Percentiles rank a stretch among this genome's conserved stretches.
Conservation (phyloP, 2,888 invertebrate genomes). For the Plagodis pulveraria region DNA sequence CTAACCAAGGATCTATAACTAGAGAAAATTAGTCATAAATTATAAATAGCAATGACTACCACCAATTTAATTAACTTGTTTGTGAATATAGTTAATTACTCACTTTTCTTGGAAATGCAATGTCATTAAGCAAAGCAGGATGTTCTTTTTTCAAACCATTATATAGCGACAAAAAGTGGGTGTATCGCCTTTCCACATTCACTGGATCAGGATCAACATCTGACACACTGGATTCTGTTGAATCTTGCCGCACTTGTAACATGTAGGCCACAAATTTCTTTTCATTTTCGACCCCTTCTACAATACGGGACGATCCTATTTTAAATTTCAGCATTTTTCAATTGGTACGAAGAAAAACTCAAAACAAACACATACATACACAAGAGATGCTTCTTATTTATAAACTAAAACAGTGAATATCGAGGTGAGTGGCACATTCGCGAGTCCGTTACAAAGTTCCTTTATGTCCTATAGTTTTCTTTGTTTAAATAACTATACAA, state of each 20-base stretch:
- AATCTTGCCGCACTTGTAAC: constrained; percentile 86
- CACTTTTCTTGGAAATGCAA: constrained; percentile 89
- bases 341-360: too few species aligned
- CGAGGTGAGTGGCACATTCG: too few species aligned
- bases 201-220: constrained; percentile 85
- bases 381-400: too few species aligned
- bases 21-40: too few species aligned
- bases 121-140: constrained; percentile 78
- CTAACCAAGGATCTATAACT: too few species aligned
- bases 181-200: constrained; percentile 89
- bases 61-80: too few species aligned
- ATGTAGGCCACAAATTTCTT: constrained; percentile 90
- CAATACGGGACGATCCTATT: constrained; percentile 88
- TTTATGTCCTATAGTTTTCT: too few species aligned
- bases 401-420: too few species aligned
- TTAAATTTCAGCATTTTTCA: constrained; percentile 83
- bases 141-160: constrained; percentile 85
- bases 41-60: too few species aligned
- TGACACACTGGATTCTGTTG: constrained; percentile 57
- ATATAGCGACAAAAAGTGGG: constrained; percentile 88
- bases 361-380: too few species aligned
- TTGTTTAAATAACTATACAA: too few species aligned
- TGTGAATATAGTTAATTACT: constrained; percentile 23
- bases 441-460: too few species aligned
- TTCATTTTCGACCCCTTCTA: constrained; percentile 84